phyloP scores from a whole-genome alignment of 2,113 vertebrate genomes.

The Dryoscopus gambensis region DNA sequence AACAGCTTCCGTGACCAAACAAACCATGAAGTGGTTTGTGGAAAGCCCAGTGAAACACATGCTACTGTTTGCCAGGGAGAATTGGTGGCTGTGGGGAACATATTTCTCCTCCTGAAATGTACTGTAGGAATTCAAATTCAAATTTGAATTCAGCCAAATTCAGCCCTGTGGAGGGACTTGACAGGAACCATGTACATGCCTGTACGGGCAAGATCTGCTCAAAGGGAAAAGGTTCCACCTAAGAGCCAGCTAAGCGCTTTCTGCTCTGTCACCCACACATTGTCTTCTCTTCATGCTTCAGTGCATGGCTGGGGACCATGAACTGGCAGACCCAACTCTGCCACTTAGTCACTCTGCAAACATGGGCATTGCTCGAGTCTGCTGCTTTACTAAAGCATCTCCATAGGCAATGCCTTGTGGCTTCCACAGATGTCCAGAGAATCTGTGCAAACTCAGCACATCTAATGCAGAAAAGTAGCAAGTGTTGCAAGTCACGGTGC shows the following conservation, averaged over 20 bases:
- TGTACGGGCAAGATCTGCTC: neutral
- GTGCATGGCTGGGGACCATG: neutral
- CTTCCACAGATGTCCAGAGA: neutral
- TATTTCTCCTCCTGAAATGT: neutral
- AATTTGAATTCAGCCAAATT: neutral
- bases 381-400: neutral
- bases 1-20: neutral
- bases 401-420: neutral
- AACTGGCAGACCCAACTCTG: neutral
- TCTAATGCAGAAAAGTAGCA: neutral
- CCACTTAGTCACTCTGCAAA: neutral
- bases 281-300: neutral
- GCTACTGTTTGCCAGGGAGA: neutral
- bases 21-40: neutral
- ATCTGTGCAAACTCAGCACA: neutral
- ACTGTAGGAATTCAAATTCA: neutral
- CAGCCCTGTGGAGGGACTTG: neutral
- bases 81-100: neutral
- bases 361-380: neutral
- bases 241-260: neutral
- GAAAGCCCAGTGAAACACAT: neutral
- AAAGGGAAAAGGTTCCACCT: neutral
- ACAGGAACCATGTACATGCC: rapidly evolving
- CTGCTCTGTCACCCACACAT: neutral
- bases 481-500: neutral